A percentile compares a stretch with the other conserved stretches of the same genome.
Conservation (phyloP, 2,113 vertebrate genomes). For the Leiothrix lutea region DNA sequence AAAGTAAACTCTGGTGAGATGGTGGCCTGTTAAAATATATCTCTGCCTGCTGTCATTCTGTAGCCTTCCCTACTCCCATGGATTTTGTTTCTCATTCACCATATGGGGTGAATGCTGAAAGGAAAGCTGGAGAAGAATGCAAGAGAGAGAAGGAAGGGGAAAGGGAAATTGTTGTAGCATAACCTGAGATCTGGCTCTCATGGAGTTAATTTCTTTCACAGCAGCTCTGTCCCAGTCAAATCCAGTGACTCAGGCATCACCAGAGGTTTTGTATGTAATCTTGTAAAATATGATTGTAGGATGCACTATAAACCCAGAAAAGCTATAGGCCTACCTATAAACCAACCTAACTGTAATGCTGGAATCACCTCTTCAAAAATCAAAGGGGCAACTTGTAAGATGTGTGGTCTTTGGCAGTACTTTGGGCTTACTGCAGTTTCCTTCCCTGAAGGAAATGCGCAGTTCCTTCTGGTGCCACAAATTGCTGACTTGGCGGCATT, state of each 20-base stretch:
- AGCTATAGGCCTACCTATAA: background rate
- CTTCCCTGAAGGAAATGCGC: background rate
- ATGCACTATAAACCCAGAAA: background rate
- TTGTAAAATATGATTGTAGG: background rate
- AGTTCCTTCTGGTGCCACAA: background rate
- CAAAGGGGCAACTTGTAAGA: background rate
- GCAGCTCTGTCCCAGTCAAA: background rate
- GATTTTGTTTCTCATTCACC: background rate
- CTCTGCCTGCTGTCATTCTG: background rate
- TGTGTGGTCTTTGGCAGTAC: background rate
- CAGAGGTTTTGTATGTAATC: background rate
- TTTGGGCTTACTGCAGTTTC: background rate
- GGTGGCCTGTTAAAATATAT: background rate
- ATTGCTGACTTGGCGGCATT: background rate
- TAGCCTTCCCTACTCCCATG: background rate
- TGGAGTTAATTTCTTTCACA: background rate
- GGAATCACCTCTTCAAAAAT: background rate
- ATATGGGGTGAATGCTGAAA: background rate
- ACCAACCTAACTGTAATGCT: background rate
- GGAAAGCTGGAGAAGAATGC: background rate
- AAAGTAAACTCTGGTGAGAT: background rate
- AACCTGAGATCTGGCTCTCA: background rate
- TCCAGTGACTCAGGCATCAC: background rate
- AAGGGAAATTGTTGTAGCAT: background rate
- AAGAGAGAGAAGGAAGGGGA: background rate